Percentiles rank a stretch among this genome's conserved stretches.
Conservation (phyloP, 2,113 vertebrate species). For the Perognathus longimembris region DNA sequence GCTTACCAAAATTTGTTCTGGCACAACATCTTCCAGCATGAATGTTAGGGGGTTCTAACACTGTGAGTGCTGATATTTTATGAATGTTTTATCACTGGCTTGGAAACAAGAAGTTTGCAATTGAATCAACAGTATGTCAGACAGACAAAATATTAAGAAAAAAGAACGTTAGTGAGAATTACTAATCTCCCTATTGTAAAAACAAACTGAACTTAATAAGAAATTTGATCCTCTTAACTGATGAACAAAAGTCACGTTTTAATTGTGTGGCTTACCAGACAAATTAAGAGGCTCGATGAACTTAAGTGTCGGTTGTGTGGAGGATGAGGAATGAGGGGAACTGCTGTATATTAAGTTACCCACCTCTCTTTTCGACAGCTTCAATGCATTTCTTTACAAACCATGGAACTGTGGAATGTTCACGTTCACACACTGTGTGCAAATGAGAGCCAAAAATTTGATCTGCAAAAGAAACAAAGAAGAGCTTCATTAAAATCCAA, state of each 20-base stretch:
- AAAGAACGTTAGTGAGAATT: conserved; percentile 76
- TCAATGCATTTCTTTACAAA: conserved; percentile 93
- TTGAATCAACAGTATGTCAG: conserved; percentile 81
- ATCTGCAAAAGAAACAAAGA: conserved; percentile 88
- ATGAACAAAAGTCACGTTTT: conserved; percentile 66
- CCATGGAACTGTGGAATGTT: conserved; percentile 92
- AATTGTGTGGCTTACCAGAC: conserved; percentile 54
- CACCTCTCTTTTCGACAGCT: conserved; percentile 94
- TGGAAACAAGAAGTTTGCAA: conserved; percentile 82
- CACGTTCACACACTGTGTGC: conserved; percentile 91
- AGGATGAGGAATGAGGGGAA: neutral
- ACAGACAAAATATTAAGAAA: conserved; percentile 74
- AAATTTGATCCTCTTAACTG: conserved; percentile 65
- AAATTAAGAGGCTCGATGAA: conserved; percentile 50
- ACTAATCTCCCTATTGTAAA: conserved; percentile 72
- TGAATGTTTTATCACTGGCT: conserved; percentile 80
- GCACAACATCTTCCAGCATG: conserved; percentile 66
- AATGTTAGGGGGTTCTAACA: conserved; percentile 80
- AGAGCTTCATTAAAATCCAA: conserved; percentile 82
- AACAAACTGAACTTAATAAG: conserved; percentile 78
- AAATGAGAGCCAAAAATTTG: conserved; percentile 95
- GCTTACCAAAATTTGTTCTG: conserved; percentile 75
- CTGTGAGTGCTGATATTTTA: conserved; percentile 83
- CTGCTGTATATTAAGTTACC: conserved; percentile 70
- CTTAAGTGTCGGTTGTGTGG: conserved; percentile 29